A percentile compares a stretch with the other conserved stretches of the same genome.
These are phyloP conservation scores for Lethenteron reissneri DNA, from an alignment of 2,113 vertebrate species.

Conservation along the genomic window DNA sequence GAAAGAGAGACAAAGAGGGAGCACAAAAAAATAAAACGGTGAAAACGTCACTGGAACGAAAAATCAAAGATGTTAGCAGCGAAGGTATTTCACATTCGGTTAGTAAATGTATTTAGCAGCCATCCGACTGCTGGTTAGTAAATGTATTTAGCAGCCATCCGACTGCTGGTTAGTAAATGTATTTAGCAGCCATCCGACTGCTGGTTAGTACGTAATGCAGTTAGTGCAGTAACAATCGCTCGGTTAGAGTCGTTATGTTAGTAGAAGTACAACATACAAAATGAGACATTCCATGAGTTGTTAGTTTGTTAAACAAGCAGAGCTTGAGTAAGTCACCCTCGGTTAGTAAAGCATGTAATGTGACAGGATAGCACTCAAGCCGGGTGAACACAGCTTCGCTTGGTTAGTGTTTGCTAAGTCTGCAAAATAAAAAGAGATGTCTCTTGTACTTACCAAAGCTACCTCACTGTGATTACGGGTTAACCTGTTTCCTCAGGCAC, in stretches of 20 bases:
- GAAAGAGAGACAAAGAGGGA: background rate
- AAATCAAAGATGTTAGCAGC: slow-evolving; percentile 2
- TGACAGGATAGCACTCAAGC: too few relatives aligned
- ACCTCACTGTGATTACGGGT: too few relatives aligned
- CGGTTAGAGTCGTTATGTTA: background rate
- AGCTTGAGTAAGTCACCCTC: too few relatives aligned
- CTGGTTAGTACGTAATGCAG: background rate
- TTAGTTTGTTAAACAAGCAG: background rate
- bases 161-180: background rate
- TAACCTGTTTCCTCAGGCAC: too few relatives aligned
- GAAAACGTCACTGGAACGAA: background rate
- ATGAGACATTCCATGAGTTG: slow-evolving; percentile 6
- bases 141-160: background rate
- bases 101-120: background rate
- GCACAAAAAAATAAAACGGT: background rate
- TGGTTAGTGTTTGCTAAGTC: too few relatives aligned
- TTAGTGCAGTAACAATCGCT: background rate
- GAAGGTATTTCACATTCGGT: background rate
- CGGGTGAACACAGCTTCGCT: too few relatives aligned
- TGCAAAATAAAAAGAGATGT: too few relatives aligned
- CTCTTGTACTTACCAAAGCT: too few relatives aligned
- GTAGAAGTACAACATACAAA: slow-evolving; percentile 2
- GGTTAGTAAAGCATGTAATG: too few relatives aligned
- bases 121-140: background rate
- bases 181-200: background rate